Base-by-base conservation (phyloP, 1,140 invertebrate genomes). In the Drosophila kurseongensis region DNA sequence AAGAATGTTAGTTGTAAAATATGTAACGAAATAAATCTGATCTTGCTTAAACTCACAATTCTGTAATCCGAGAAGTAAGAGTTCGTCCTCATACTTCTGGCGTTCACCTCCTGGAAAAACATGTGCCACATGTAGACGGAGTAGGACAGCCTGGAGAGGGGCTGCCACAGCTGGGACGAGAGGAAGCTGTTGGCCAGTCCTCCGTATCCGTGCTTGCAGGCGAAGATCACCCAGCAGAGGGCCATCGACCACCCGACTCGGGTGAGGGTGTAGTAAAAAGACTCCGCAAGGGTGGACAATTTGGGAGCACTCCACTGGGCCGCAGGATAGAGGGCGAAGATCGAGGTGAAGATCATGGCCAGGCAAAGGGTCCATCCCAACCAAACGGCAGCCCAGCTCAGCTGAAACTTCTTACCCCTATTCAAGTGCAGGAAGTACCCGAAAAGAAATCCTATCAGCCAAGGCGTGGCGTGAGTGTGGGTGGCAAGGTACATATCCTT, bases 171-270 rank as follows among this genome's bases (percentile, higher is more conserved):
- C 7, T 77, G 60, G 13, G 91, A 74, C 2, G 92, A 92, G 5
- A 94, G 45, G 8, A 94, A 91, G 77, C 91, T 92, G 61, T 94
- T 93, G 35, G 93, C 91, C 35, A 92, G 83, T 73, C 93, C 95
- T 77, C 94, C 95, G 83, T 95, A 94, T 44, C 95, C 95, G 47
- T 94, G 93, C 7, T 93, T 91, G 77, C 96, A 95, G 2, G 95
- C 94, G 50, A 95, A 94, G 10, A 96, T 93, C 4, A 97, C 93
- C 95, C 95, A 96, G 2, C 93, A 93, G 1, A 97, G 47, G 1
- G 92, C 93, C 0, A 95, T 2, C 0, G 93, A 92, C 94, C 96
- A 96, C 0, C 93, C 90, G 1, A 94, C 92, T 44, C 95, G 92
- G 36, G 94, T 93, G 2, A 96, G 92, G 2, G 94, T 93, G 1